These are phyloP conservation scores for Abrostola tripartita DNA, from an alignment of 2,888 invertebrate species.

Conservation along the genomic window DNA sequence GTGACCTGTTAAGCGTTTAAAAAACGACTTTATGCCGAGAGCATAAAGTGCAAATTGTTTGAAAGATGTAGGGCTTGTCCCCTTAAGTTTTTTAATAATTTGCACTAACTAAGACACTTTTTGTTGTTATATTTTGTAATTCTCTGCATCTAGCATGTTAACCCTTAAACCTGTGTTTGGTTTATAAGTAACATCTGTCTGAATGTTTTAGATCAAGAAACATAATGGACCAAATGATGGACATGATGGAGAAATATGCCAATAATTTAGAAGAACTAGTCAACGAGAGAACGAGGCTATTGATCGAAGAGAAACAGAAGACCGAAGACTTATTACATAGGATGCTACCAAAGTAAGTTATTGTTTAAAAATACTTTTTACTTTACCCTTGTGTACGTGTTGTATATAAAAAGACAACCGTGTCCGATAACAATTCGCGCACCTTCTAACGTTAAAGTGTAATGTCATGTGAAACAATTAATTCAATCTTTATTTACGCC, in stretches of 20 bases:
- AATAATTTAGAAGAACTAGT: slow-evolving; percentile 98
- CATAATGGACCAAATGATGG: slow-evolving; percentile 99
- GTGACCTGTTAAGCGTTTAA: too few relatives aligned
- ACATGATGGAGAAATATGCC: slow-evolving; percentile 99
- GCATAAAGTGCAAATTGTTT: too few relatives aligned
- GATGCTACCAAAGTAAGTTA: slow-evolving; percentile 96
- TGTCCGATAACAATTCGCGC: slow-evolving; percentile 14
- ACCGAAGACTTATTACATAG: slow-evolving; percentile 96
- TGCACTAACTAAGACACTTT: background rate
- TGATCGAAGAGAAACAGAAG: slow-evolving; percentile 97
- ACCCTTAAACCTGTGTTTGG: too few relatives aligned
- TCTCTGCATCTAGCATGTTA: too few relatives aligned
- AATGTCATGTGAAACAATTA: slow-evolving; percentile 17
- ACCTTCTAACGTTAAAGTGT: slow-evolving; percentile 13
- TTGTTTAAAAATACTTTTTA: background rate
- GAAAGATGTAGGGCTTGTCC: too few relatives aligned
- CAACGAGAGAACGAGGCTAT: slow-evolving; percentile 95
- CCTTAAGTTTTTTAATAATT: background rate
- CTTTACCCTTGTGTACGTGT: slow-evolving; percentile 3
- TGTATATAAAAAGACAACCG: slow-evolving; percentile 29
- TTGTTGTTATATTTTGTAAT: background rate
- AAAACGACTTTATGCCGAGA: too few relatives aligned
- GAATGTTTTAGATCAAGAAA: slow-evolving; percentile 91
- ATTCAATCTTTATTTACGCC: slow-evolving; percentile 11
- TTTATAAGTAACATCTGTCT: background rate